Percentiles rank a stretch among this genome's conserved stretches.
Evolutionary conservation across 2,113 vertebrate species (phyloP).

Genomic region (Motacilla tschutschensis): DNA sequence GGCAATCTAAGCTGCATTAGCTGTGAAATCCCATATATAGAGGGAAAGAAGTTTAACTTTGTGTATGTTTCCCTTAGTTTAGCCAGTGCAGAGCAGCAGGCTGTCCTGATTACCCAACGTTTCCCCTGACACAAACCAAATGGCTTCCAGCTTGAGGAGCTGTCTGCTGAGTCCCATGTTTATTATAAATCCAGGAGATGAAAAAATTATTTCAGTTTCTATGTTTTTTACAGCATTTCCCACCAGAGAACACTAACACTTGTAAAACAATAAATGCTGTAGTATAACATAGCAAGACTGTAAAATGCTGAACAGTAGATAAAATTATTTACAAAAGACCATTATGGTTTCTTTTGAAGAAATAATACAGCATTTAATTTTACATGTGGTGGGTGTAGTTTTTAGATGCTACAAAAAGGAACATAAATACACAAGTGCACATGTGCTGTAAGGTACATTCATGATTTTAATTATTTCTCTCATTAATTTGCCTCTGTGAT

Average conservation of each 20-base stretch:
- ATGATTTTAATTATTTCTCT: not conserved
- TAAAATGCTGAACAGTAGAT: conserved; percentile 49
- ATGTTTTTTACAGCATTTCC: conserved; percentile 37
- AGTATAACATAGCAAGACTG: not conserved
- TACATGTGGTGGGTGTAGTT: not conserved
- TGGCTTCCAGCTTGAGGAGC: conserved; percentile 31
- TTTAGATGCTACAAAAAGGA: not conserved
- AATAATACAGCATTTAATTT: conserved; percentile 25
- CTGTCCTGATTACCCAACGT: conserved; percentile 12
- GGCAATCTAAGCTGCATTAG: conserved; percentile 4
- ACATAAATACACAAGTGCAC: not conserved
- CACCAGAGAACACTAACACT: conserved; percentile 19
- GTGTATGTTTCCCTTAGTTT: not conserved
- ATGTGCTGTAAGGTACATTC: not conserved
- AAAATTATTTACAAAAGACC: conserved; percentile 39
- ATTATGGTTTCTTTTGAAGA: conserved; percentile 29
- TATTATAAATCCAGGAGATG: conserved; percentile 40
- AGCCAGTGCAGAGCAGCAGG: conserved; percentile 23
- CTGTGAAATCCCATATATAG: conserved; percentile 33
- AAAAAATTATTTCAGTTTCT: conserved; percentile 45
- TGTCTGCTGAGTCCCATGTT: conserved; percentile 40
- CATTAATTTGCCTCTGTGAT: not conserved
- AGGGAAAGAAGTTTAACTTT: conserved; percentile 17
- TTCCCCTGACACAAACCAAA: conserved; percentile 53
- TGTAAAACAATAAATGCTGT: conserved; percentile 42